Base-by-base conservation (phyloP, 2,888 invertebrate genomes). In the Dione vanillae region DNA sequence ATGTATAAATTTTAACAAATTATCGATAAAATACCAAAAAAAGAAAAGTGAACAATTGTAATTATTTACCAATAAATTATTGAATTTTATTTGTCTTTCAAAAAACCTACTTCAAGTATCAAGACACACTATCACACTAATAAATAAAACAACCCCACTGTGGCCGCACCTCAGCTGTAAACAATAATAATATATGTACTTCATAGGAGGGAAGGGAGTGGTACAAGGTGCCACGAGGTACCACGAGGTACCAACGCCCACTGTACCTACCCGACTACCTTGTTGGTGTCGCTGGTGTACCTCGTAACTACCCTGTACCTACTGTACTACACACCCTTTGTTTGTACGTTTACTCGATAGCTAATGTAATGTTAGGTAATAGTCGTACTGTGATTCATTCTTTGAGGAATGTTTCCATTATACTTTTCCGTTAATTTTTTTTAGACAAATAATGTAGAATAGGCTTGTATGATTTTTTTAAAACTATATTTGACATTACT, bases 221-320 rank as follows among this genome's bases (percentile, higher is more conserved):
- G 41, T 41, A 59, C 59, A 3, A 9, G 14, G 59, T 59, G 20
- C 59, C 41, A 7, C n/a, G n/a, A n/a, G n/a, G n/a, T n/a, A n/a
- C 59, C 59, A 59, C 59, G 9, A 9, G 14, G 59, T 59, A 20
- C 59, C 41, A 7, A n/a, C 37, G 20, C 59, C 59, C 10, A 14
- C 35, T 19, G 40, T 1, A n/a, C n/a, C 11, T 11, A 40, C 58
- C 27, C 5, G 27, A 27, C 2, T 2, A 5, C 2, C 27, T 27
- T 27, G 27, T 5, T 27, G 27, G 27, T 27, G 5, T 5, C 27
- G n/a, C n/a, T n/a, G n/a, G n/a, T n/a, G n/a, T n/a, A n/a, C n/a
- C n/a, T n/a, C n/a, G n/a, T 5, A 27, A 27, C 27, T 27, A 47
- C 8, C 16, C n/a, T 16, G 52, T 2, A 54, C 35, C 3, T 10